phyloP scores from a whole-genome alignment of 37 sponge, comb jelly and placozoan genomes.

The Bolinopsis microptera region DNA sequence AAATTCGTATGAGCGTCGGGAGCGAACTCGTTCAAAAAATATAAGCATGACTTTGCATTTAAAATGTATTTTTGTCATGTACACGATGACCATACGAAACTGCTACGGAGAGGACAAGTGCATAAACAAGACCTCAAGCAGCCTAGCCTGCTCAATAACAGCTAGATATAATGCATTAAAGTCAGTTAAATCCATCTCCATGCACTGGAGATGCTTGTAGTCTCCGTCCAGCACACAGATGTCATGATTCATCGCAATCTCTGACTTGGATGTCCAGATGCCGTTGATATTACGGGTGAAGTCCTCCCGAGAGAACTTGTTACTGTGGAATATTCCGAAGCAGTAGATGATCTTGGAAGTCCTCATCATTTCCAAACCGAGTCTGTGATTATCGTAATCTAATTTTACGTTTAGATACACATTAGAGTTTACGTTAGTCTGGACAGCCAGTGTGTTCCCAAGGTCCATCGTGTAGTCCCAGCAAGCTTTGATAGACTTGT shows the following conservation, averaged over 20 bases:
- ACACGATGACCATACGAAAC: too few relatives aligned
- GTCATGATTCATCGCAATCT: not conserved
- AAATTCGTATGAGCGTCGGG: too few relatives aligned
- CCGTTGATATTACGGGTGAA: not conserved
- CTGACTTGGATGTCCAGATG: not conserved
- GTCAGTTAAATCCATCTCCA: not conserved
- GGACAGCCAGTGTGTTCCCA: not conserved
- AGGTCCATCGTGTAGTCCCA: not conserved
- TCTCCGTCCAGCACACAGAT: not conserved
- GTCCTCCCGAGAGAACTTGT: not conserved
- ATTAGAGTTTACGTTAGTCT: not conserved
- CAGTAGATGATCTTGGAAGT: not conserved
- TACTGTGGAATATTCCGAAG: not conserved
- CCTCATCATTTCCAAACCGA: not conserved
- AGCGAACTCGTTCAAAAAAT: too few relatives aligned
- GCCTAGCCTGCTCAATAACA: not conserved
- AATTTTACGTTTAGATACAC: not conserved
- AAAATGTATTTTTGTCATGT: too few relatives aligned
- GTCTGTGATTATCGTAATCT: not conserved
- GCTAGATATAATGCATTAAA: not conserved
- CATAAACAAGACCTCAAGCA: not conserved
- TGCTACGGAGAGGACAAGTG: too few relatives aligned
- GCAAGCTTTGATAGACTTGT: not conserved
- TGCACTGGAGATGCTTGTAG: not conserved
- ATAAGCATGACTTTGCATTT: too few relatives aligned